A percentile compares a stretch with the other conserved stretches of the same genome.
Conservation (phyloP, 2,113 vertebrate species). For the Oreochromis niloticus region DNA sequence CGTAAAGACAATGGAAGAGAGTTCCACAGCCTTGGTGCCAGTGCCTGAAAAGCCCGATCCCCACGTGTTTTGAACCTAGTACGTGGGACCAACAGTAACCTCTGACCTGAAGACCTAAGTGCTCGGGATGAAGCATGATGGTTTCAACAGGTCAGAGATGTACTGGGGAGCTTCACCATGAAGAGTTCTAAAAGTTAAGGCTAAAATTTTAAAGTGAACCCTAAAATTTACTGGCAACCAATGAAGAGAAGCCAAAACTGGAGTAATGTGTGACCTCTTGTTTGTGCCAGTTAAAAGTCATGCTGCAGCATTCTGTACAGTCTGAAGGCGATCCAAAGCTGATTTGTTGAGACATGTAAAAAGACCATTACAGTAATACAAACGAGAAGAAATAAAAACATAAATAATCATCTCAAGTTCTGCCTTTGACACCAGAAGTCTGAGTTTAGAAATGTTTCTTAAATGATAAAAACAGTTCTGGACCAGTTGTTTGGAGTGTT, state of each 20-base stretch:
- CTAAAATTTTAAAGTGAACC: not conserved
- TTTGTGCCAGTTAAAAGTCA: not conserved
- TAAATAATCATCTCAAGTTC: not conserved
- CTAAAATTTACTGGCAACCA: not conserved
- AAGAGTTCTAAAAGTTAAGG: not conserved
- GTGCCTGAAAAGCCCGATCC: too few relatives aligned
- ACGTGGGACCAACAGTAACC: too few relatives aligned
- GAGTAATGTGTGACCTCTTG: not conserved
- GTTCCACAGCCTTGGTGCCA: too few relatives aligned
- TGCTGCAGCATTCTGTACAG: not conserved
- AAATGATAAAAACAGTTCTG: rapidly evolving
- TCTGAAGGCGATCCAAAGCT: not conserved
- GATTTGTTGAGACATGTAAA: not conserved
- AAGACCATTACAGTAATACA: not conserved
- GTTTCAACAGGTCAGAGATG: too few relatives aligned
- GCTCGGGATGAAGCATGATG: too few relatives aligned
- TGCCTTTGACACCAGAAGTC: not conserved
- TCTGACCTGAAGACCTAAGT: too few relatives aligned
- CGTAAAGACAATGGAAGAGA: not conserved
- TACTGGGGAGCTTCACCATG: not conserved
- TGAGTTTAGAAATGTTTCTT: not conserved
- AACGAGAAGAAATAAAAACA: not conserved
- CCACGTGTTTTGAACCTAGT: too few relatives aligned
- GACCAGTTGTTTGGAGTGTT: not conserved
- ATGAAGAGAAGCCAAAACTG: not conserved